Base-by-base conservation (phyloP, 2,113 vertebrate species). In the Semicossyphus pulcher region DNA sequence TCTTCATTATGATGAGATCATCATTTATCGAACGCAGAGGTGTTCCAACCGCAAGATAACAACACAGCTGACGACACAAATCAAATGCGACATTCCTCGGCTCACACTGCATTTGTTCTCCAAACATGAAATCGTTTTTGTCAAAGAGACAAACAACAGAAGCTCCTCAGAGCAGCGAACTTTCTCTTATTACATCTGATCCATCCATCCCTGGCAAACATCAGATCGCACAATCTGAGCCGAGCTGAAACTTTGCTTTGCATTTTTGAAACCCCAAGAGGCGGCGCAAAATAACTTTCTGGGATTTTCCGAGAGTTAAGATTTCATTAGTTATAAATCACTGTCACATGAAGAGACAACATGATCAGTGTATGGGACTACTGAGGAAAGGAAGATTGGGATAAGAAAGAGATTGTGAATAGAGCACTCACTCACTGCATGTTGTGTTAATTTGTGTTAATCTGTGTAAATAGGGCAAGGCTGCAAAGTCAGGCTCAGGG, bases 171-270 rank as follows among this genome's bases (percentile, higher is more conserved):
- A 63, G 51, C 59, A 36, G 26, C 31, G 11, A 71, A 68, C 52
- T 64, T 41, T 51, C 53, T 69, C 37, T 65, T 76, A 80, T 83
- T 75, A 78, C 42, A 76, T 31, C 56, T 73, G 29, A 73, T 76
- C 71, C 67, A 41, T 15, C 18, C 23, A 4, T 66, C 29, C 45
- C 37, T 20, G 34, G 53, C 47, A 76, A 76, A 72, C 41, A 65
- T 45, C 23, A 29, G 3, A 31, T 45, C 5, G 12, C 14, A 28
- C 15, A 70, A 34, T 47, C 59, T 16, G 39, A 71, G 44, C 9
- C 3, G 2, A 42, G 58, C 20, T 57, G 3, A 28, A 57, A 39
- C 42, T 49, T 69, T 71, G 49, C 52, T 72, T 34, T 57, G 39
- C 44, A 47, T 53, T 28, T 41, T 51, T 49, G 1, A 79, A 83